Base-by-base conservation (phyloP, 2,113 vertebrate species). In the Hipposideros armiger region DNA sequence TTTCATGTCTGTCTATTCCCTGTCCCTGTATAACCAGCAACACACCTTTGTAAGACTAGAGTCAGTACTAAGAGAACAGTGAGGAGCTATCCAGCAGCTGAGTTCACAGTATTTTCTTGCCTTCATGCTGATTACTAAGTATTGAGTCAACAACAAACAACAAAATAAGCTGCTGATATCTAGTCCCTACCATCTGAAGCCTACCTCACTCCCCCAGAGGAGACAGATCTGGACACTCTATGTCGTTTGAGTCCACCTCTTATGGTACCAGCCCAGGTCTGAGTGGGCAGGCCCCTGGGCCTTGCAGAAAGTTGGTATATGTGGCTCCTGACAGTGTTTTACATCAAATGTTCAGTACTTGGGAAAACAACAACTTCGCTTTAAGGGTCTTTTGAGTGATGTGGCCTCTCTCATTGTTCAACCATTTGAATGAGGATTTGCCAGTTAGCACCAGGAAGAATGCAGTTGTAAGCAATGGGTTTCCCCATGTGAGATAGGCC, bases 351-450 rank as follows among this genome's bases (percentile, higher is more conserved):
- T 45, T 76, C 72, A 91, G 20, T 45, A 13, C 73, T 74, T 90
- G 4, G 80, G 32, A 56, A 52, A 82, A 50, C 58, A 85, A 40
- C 28, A 62, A n/a, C 10, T n/a, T 36, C 52, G 72, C 52, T 87
- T 73, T 42, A 93, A 78, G 56, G 1, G 78, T 91, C 82, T 72
- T 90, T 14, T n/a, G 36, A 76, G 45, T 87, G 40, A 60, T 58
- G 24, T 90, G 62, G 40, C 54, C 11, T 96, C 84, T 96, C 42
- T 90, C 74, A 80, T n/a, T 80, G 30, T 84, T 93, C 56, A 89
- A 9, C 62, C 52, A 54, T 87, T 80, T 94, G 76, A 84, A 32
- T 90, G 19, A 95, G n/a, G 87, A 89, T 95, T 93, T 95, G 64
- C 58, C 45, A 26, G 14, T 42, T 60, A 69, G 74, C 81, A 66